These are phyloP conservation scores for Mallateleia sp. DNA, from an alignment of 2,888 invertebrate genomes.

Conservation along the genomic window DNA sequence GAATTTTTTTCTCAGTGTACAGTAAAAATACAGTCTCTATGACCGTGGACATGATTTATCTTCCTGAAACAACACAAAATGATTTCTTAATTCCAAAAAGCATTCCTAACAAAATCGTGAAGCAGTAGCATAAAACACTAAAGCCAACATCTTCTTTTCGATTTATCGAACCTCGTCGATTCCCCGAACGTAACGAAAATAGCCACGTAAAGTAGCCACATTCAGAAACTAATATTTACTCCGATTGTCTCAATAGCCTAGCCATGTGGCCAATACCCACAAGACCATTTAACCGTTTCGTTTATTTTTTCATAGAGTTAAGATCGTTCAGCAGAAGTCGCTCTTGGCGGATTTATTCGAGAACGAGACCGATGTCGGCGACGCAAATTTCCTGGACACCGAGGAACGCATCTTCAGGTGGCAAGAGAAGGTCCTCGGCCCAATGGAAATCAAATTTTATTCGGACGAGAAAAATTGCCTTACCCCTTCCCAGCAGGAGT, in stretches of 20 bases:
- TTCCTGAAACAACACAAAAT: too few relatives aligned
- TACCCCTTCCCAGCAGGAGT: slow-evolving; percentile 91
- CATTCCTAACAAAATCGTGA: background rate
- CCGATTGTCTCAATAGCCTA: slow-evolving; percentile 41
- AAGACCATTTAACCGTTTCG: slow-evolving; percentile 11
- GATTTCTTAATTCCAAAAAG: too few relatives aligned
- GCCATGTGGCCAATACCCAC: slow-evolving; percentile 62
- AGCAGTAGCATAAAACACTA: background rate
- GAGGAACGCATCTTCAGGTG: slow-evolving; percentile 91
- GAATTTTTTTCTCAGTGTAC: too few relatives aligned
- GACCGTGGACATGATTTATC: too few relatives aligned
- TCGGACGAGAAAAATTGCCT: slow-evolving; percentile 91
- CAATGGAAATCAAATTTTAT: slow-evolving; percentile 91
- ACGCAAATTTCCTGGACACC: slow-evolving; percentile 86
- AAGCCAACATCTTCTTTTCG: slow-evolving; percentile 23
- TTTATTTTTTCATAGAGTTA: slow-evolving; percentile 86
- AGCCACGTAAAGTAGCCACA: slow-evolving; percentile 48
- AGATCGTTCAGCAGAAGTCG: slow-evolving; percentile 87
- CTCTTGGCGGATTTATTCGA: slow-evolving; percentile 87
- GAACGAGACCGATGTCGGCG: slow-evolving; percentile 86
- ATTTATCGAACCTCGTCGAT: slow-evolving; percentile 25
- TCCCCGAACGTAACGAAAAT: slow-evolving; percentile 58
- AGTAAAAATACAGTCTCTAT: too few relatives aligned
- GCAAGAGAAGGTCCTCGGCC: slow-evolving; percentile 94
- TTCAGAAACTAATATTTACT: slow-evolving; percentile 66